Base-by-base conservation (phyloP, 2,797 vertebrate genomes). In the Falco rusticolus region DNA sequence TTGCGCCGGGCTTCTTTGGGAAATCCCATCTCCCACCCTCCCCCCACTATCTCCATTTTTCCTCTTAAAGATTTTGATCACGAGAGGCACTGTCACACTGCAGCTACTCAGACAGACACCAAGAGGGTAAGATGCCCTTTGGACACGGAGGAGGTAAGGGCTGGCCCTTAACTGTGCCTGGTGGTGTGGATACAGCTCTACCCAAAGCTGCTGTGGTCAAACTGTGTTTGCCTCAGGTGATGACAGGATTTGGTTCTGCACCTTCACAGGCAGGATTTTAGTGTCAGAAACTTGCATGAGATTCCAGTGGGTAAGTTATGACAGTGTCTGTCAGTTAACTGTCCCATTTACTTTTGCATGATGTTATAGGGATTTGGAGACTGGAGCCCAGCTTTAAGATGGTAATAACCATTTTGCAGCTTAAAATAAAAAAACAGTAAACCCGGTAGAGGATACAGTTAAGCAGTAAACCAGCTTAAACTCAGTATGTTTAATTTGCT, bases 381-480 rank as follows among this genome's bases (percentile, higher is more conserved):
- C 63, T 50, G 51, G 80, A 91, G 83, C 64, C 74, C 74, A 70
- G 75, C 77, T 92, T 94, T 94, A 95, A 80, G 84, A 95, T 83
- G 68, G 88, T 90, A 96, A 95, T 96, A 94, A 97, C 74, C 43
- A 50, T 92, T 92, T 50, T 90, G 84, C 95, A 96, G 96, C 91
- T 96, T 97, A 97, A 95, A 94, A 93, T 79, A 88, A 88, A 94
- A 74, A 92, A 57, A 43, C 71, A 88, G 94, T 93, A 95, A 94
- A 95, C 88, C 86, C 95, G 94, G 95, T 48, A 79, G 84, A 95
- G 84, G 95, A 96, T 93, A 93, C 50, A 84, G 91, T 94, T 96
- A 95, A 96, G 94, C 78, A 95, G 86, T 93, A 96, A 97, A 96
- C 94, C 95, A 96, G 87, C 95, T 96, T 97, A 94, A 93, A 94